These are phyloP conservation scores for Coleophora flavipennella DNA, from an alignment of 2,888 invertebrate genomes.

Conservation along the genomic window DNA sequence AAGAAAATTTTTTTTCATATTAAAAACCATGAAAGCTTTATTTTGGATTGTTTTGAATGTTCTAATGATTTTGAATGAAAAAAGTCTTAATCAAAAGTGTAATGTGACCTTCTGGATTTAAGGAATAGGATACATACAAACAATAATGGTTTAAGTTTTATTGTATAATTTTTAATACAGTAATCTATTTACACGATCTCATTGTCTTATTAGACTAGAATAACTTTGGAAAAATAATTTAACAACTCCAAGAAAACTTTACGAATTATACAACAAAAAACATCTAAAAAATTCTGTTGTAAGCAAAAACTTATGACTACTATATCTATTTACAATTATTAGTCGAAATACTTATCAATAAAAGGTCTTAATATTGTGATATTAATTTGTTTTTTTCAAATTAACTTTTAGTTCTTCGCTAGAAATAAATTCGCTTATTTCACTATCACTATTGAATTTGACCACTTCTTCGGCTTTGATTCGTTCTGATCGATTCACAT, in stretches of 20 bases:
- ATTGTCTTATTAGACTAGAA: too few relatives aligned
- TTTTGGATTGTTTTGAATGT: too few relatives aligned
- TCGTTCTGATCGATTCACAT: slow-evolving; percentile 16
- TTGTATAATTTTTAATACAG: neutral
- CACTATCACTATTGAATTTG: slow-evolving; percentile 14
- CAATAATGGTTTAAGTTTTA: neutral
- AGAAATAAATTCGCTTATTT: slow-evolving; percentile 19
- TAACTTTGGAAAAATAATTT: neutral
- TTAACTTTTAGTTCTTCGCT: slow-evolving; percentile 14
- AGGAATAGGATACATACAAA: neutral
- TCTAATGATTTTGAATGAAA: too few relatives aligned
- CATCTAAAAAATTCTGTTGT: neutral
- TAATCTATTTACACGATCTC: neutral
- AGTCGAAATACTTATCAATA: neutral
- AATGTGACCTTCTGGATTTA: neutral
- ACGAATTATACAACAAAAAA: neutral
- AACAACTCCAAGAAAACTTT: neutral
- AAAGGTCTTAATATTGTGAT: neutral
- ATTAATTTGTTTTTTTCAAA: slow-evolving; percentile 5
- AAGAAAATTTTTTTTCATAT: too few relatives aligned
- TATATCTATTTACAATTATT: neutral
- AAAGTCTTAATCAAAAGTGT: too few relatives aligned
- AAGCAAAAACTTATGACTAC: neutral
- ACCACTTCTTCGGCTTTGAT: slow-evolving; percentile 19
- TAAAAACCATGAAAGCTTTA: too few relatives aligned